Conservation (phyloP, 2,888 invertebrate species). For the Myopa tessellatipennis region DNA sequence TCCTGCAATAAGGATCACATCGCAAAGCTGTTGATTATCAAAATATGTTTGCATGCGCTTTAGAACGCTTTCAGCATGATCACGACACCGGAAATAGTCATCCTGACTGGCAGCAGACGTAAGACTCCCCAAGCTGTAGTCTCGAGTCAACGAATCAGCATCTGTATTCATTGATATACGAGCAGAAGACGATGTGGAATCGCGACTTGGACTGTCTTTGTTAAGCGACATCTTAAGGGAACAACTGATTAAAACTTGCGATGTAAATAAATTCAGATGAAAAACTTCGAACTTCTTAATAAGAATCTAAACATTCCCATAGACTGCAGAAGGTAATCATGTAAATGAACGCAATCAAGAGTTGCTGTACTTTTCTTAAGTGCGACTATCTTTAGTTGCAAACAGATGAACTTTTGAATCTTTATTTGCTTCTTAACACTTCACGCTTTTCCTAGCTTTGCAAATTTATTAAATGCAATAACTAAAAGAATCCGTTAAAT, state of each 20-base stretch:
- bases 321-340: no score
- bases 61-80: constrained; percentile 85
- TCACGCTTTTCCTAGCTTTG: constrained; percentile 15
- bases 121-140: constrained; percentile 76
- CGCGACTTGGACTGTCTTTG: constrained; percentile 68
- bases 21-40: constrained; percentile 85
- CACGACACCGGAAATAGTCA: constrained; percentile 80
- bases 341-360: no score
- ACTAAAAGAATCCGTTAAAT: constrained; percentile 24
- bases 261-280: not conserved
- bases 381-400: no score
- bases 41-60: constrained; percentile 86
- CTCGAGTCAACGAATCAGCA: constrained; percentile 72
- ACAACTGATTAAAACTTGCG: not conserved
- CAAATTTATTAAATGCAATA: constrained; percentile 8
- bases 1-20: constrained; percentile 87
- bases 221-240: constrained; percentile 53
- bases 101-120: constrained; percentile 79
- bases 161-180: constrained; percentile 63
- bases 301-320: not conserved
- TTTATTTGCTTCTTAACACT: not conserved
- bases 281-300: not conserved
- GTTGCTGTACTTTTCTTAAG: no score
- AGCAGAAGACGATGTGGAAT: constrained; percentile 65
- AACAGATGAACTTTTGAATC: not conserved